These are phyloP conservation scores for Xiphophorus maculatus DNA, from an alignment of 2,113 vertebrate species.

Conservation along the genomic window DNA sequence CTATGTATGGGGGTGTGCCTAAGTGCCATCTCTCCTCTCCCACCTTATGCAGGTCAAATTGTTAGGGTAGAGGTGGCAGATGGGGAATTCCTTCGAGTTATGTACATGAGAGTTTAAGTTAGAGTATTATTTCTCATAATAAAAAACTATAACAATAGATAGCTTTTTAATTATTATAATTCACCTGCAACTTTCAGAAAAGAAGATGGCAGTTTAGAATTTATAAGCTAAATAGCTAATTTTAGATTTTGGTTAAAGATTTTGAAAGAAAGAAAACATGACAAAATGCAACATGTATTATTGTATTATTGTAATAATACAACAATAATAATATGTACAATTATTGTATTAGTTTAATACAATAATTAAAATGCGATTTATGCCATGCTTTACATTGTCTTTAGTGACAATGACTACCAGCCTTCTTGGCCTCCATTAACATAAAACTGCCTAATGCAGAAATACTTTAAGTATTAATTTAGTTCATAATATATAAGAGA, in stretches of 20 bases:
- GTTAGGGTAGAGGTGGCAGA: constrained; percentile 7
- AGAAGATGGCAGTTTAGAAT: not conserved
- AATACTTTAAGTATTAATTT: not conserved
- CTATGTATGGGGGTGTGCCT: constrained; percentile 67
- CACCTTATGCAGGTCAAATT: constrained; percentile 53
- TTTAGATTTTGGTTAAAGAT: not conserved
- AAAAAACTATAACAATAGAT: not conserved
- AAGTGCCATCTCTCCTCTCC: constrained; percentile 67
- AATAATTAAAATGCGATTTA: not conserved
- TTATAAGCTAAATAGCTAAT: not conserved
- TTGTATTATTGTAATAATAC: too few species aligned
- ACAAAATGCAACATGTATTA: not conserved
- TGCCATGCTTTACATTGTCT: not conserved
- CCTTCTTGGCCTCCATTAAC: not conserved
- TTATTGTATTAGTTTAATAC: not conserved
- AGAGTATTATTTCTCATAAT: not conserved
- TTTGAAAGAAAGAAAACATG: not conserved
- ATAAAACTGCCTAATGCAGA: too few species aligned
- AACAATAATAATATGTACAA: too few species aligned
- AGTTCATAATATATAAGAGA: not conserved
- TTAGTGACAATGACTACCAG: not conserved
- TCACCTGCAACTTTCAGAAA: not conserved
- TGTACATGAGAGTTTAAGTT: not conserved
- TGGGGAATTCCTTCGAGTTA: constrained; percentile 30
- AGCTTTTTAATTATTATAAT: not conserved